These are phyloP conservation scores for Coregonus suidteri DNA, from an alignment of 2,797 vertebrate species.

Conservation along the genomic window DNA sequence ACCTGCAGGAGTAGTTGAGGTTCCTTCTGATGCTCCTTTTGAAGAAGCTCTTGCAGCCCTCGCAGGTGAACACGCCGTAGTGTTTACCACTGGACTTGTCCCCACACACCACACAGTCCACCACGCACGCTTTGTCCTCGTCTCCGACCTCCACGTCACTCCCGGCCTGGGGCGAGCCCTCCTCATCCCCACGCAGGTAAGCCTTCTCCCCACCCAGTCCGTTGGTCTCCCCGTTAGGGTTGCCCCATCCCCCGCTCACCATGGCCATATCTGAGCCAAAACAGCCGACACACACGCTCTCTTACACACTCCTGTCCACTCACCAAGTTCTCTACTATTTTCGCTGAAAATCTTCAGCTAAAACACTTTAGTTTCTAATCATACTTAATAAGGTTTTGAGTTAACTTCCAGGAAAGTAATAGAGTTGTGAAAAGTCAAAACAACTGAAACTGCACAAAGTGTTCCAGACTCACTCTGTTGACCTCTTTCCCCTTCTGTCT, in stretches of 20 bases:
- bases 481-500: slow-evolving; percentile 64
- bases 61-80: slow-evolving; percentile 95
- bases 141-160: slow-evolving; percentile 89
- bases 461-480: slow-evolving; percentile 39
- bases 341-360: too few species aligned
- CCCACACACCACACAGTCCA: slow-evolving; percentile 94
- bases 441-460: too few species aligned
- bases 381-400: not conserved
- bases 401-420: slow-evolving; percentile 9
- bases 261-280: slow-evolving; percentile 84
- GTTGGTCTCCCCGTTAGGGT: slow-evolving; percentile 87
- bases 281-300: slow-evolving; percentile 41
- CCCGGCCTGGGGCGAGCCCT: slow-evolving; percentile 85
- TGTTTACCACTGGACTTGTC: slow-evolving; percentile 97
- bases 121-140: slow-evolving; percentile 87
- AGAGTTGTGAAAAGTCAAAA: slow-evolving; percentile 20
- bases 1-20: slow-evolving; percentile 87
- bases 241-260: slow-evolving; percentile 94
- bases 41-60: slow-evolving; percentile 97
- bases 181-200: slow-evolving; percentile 84
- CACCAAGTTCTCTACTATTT: too few species aligned
- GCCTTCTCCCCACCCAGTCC: slow-evolving; percentile 84
- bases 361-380: too few species aligned
- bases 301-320: too few species aligned
- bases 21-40: slow-evolving; percentile 93